A percentile compares a stretch with the other conserved stretches of the same genome.
Evolutionary conservation across 2,797 vertebrate species (phyloP).

Genomic region (Brachyrhaphis roseni): DNA sequence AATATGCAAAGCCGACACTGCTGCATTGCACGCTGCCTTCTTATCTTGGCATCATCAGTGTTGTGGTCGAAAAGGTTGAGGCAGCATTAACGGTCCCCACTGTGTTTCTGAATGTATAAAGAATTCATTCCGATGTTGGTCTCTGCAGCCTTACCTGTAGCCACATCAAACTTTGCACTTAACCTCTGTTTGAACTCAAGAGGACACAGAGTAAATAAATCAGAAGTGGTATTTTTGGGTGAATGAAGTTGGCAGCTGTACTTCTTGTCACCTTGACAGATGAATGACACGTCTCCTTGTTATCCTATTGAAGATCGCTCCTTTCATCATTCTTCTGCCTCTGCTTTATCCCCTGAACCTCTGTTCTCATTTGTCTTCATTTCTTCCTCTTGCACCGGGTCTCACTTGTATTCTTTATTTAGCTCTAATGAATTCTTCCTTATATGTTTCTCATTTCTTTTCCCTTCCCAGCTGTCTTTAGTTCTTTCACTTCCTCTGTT

Average conservation of each 20-base stretch:
- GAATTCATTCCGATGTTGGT: constrained; percentile 10
- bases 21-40: neutral
- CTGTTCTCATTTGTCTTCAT: constrained; percentile 54
- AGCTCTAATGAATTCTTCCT: constrained; percentile 46
- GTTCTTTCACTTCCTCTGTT: constrained; percentile 8
- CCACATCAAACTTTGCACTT: constrained; percentile 30
- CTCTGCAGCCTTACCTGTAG: constrained; percentile 5
- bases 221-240: constrained; percentile 30
- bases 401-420: constrained; percentile 38
- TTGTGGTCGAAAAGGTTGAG: neutral
- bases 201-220: constrained; percentile 50
- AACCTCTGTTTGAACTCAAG: constrained; percentile 59
- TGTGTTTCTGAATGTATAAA: neutral
- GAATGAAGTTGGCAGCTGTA: constrained; percentile 49
- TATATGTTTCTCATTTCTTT: constrained; percentile 28
- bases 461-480: constrained; percentile 18
- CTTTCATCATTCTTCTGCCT: constrained; percentile 52
- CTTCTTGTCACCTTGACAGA: constrained; percentile 71
- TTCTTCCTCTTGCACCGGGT: constrained; percentile 25
- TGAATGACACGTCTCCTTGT: constrained; percentile 53
- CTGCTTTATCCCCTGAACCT: constrained; percentile 32
- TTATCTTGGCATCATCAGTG: constrained; percentile 2
- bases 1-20: neutral
- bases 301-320: constrained; percentile 49
- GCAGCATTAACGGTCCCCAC: neutral